These are phyloP conservation scores for Pardosa pseudoannulata DNA, from an alignment of 2,888 invertebrate species.

Conservation along the genomic window DNA sequence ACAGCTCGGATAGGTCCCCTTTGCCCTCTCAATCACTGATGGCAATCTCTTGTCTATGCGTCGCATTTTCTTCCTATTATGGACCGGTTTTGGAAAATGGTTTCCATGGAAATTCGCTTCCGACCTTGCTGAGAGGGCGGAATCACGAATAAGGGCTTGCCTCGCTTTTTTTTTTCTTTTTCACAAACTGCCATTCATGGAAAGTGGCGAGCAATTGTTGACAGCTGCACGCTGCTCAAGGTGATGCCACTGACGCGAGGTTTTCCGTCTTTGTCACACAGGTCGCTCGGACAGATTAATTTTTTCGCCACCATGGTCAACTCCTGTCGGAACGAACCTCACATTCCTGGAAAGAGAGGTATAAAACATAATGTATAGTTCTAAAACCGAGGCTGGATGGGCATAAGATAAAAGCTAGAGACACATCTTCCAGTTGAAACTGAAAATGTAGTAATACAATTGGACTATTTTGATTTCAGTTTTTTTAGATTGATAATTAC, in stretches of 20 bases:
- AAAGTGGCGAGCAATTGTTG: neutral
- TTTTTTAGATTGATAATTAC: too few species aligned
- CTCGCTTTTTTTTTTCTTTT: too few species aligned
- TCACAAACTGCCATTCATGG: constrained; percentile 3
- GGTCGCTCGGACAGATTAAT: too few species aligned
- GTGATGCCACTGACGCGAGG: neutral
- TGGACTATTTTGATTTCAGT: too few species aligned
- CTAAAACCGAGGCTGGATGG: too few species aligned
- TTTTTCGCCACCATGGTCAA: neutral
- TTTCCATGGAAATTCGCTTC: neutral
- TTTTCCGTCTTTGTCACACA: neutral
- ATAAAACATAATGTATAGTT: too few species aligned
- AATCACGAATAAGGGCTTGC: neutral
- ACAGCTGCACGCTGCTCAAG: neutral
- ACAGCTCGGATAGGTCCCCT: too few species aligned
- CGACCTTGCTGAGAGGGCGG: constrained; percentile 12
- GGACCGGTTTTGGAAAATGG: neutral
- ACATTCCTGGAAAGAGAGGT: too few species aligned
- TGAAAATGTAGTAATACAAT: too few species aligned
- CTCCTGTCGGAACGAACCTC: too few species aligned
- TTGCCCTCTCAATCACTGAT: constrained; percentile 2
- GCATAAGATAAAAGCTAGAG: too few species aligned
- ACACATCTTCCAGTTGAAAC: too few species aligned
- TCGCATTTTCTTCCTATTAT: neutral
- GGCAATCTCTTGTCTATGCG: neutral